Conservation (phyloP, 2,797 vertebrate species). For the Rhabdomys pumilio region DNA sequence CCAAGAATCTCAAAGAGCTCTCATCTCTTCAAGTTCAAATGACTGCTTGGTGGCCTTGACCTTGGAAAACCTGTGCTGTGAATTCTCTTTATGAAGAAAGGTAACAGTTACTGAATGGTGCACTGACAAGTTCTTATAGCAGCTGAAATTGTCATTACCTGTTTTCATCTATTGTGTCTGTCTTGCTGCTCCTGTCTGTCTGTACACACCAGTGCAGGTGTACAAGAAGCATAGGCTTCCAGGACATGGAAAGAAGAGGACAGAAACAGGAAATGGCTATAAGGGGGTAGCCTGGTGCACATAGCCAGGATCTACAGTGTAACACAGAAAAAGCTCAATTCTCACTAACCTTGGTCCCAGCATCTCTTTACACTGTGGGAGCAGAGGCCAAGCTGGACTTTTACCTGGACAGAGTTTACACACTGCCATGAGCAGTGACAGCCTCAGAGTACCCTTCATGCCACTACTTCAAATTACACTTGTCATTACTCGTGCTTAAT, state of each 20-base stretch:
- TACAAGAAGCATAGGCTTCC: neutral
- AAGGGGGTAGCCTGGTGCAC: neutral
- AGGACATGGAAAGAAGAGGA: neutral
- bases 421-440: neutral
- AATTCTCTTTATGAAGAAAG: neutral
- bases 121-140: neutral
- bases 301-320: neutral
- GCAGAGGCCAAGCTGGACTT: neutral
- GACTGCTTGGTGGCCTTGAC: neutral
- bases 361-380: neutral
- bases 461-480: neutral
- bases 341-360: neutral
- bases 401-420: neutral
- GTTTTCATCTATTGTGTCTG: neutral
- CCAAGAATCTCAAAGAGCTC: slow-evolving; percentile 4
- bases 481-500: neutral
- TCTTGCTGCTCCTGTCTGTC: neutral
- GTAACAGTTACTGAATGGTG: neutral
- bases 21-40: slow-evolving; percentile 1
- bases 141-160: accelerated
- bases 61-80: neutral
- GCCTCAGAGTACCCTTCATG: neutral
- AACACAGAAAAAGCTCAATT: neutral
- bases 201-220: neutral
- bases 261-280: neutral